Evolutionary conservation across 2,888 invertebrate genomes (phyloP).

Genomic region (Eurois occulta): DNA sequence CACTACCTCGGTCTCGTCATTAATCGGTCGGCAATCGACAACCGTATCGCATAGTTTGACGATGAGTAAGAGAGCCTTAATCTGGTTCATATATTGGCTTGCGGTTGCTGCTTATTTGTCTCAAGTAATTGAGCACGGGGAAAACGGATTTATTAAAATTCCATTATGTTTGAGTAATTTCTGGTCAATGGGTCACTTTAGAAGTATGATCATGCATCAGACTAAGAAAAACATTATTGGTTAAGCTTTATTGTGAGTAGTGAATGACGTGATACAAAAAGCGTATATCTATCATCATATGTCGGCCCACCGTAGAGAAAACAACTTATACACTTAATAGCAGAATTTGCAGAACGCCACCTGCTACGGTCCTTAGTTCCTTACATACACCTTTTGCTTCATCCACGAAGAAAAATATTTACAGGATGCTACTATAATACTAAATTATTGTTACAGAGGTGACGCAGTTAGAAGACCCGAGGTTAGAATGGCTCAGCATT

Average conservation of each 20-base stretch:
- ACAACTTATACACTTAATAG: too few relatives aligned
- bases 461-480: constrained; percentile 98
- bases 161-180: constrained; percentile 43
- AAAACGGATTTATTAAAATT: constrained; percentile 58
- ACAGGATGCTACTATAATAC: constrained; percentile 15
- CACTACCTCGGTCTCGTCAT: constrained; percentile 66
- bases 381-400: neutral
- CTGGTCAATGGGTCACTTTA: constrained; percentile 28
- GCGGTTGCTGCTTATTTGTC: constrained; percentile 52
- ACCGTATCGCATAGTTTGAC: constrained; percentile 68
- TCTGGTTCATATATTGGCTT: constrained; percentile 63
- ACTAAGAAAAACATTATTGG: constrained; percentile 1
- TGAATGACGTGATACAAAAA: constrained; percentile 2
- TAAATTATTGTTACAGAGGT: constrained; percentile 92
- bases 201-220: constrained; percentile 5
- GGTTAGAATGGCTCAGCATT: constrained; percentile 98
- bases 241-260: neutral
- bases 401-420: neutral
- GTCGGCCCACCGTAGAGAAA: too few relatives aligned
- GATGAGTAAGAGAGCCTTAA: constrained; percentile 68
- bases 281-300: neutral
- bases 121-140: constrained; percentile 47
- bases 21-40: constrained; percentile 69
- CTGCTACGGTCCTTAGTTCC: neutral
- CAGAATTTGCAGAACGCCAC: neutral